Percentiles rank a stretch among this genome's conserved stretches.
phyloP scores from a whole-genome alignment of 2,113 vertebrate species.

The Axis porcinus region DNA sequence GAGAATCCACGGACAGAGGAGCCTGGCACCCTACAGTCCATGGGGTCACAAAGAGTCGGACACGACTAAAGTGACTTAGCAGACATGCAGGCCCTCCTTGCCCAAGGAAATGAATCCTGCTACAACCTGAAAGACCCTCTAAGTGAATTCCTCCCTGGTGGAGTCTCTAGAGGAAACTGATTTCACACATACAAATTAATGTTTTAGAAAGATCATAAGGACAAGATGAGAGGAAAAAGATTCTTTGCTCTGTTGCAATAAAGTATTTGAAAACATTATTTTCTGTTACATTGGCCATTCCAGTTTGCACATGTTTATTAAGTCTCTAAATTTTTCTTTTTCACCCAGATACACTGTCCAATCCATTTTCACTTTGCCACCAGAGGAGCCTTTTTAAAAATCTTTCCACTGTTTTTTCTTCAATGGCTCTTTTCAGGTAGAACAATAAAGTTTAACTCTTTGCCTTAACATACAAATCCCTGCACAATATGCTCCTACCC shows the following conservation, averaged over 20 bases:
- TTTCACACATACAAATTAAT: not conserved
- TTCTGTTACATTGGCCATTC: not conserved
- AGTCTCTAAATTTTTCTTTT: not conserved
- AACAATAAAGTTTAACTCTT: not conserved
- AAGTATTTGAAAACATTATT: not conserved
- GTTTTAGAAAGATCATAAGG: not conserved
- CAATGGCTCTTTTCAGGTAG: not conserved
- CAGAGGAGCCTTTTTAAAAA: not conserved
- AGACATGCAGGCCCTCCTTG: not conserved
- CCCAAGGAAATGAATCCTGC: not conserved
- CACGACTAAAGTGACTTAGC: not conserved
- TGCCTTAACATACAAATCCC: not conserved
- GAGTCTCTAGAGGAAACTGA: not conserved
- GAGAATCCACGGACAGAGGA: not conserved
- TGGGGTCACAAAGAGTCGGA: not conserved
- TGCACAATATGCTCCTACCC: not conserved
- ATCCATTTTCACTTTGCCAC: not conserved
- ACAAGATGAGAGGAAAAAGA: not conserved
- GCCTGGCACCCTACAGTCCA: not conserved
- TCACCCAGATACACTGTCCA: not conserved
- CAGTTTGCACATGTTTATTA: not conserved
- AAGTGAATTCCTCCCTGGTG: not conserved
- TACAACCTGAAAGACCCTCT: not conserved
- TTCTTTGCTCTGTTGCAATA: not conserved
- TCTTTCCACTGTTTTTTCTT: not conserved